A percentile compares a stretch with the other conserved stretches of the same genome.
Evolutionary conservation across 1,140 invertebrate species (phyloP).

Genomic region (Pteromalus puparum): DNA sequence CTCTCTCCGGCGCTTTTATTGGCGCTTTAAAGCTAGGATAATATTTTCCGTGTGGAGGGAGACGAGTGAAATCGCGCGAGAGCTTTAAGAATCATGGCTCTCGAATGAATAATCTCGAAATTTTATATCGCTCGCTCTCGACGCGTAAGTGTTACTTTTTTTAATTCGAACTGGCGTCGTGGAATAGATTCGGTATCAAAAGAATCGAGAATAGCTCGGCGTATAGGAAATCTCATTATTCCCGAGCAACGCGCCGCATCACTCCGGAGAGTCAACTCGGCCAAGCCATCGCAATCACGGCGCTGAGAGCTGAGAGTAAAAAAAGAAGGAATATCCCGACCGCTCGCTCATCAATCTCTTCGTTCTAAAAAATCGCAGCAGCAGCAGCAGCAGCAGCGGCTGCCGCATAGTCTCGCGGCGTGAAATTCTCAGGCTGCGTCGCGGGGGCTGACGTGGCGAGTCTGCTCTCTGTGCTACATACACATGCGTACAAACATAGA

Average conservation of each 20-base stretch:
- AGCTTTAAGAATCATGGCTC: neutral
- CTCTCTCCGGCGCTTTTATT: neutral
- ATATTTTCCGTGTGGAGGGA: slow-evolving; percentile 25
- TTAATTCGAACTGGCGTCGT: no score
- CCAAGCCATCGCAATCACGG: no score
- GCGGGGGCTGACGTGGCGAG: neutral
- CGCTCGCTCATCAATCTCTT: neutral
- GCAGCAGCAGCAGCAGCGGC: no score
- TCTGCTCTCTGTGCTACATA: neutral
- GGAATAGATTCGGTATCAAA: no score
- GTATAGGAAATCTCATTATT: no score
- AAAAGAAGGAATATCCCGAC: no score
- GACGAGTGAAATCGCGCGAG: slow-evolving; percentile 37
- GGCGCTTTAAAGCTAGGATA: slow-evolving; percentile 10
- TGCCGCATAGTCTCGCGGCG: neutral
- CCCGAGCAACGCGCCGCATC: no score
- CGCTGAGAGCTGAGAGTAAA: no score
- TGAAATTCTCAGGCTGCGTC: neutral
- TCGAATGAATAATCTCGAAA: no score
- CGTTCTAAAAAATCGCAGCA: neutral
- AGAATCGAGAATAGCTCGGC: no score
- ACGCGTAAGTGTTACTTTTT: no score
- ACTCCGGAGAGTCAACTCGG: no score
- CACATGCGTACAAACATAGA: neutral
- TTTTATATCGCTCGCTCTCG: neutral